Base-by-base conservation (phyloP, 2,797 vertebrate genomes). In the Synaphobranchus kaupii region DNA sequence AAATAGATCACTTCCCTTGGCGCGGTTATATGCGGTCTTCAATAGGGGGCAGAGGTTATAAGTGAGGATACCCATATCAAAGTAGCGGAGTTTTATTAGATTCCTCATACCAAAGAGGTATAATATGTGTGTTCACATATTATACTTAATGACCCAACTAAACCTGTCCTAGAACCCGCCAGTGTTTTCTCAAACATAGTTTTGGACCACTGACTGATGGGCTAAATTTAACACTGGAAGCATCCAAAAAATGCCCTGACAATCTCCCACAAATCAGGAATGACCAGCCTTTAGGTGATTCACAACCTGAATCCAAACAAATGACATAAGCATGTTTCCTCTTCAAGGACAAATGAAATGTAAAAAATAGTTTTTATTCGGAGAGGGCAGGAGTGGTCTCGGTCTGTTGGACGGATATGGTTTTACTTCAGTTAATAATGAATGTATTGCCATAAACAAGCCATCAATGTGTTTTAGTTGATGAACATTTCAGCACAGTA, bases 401-500 rank as follows among this genome's bases (percentile, higher is more conserved):
- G 89, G 90, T 84, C 87, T 89, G 91, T 94, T 92, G 90, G 92
- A 95, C 95, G 93, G 93, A 90, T 81, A 87, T 84, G 91, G 92
- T 91, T 95, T 92, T 93, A 92, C 92, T 92, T 92, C 90, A 94
- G 92, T 94, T 93, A 95, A 91, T 89, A 80, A 87, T 82, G 88
- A 92, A 93, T 90, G 88, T 90, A 92, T 87, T 56, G 15, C 54
- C 54, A 56, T 88, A 92, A 95, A 93, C 94, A 94, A 91, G 92
- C 90, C 81, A 89, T 47, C 86, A 92, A 92, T 93, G 91, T 83
- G 91, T 92, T 94, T 93, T 89, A 88, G 91, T 94, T 90, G 87
- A 89, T 86, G 92, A 93, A 93, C 93, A 95, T 93, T 95, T 95
- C 94, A 93, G 93, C 93, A 89, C 88, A 76, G 91, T 93, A 31